A percentile compares a stretch with the other conserved stretches of the same genome.
Evolutionary conservation across 2,888 invertebrate genomes (phyloP).

Genomic region (Theretra japonica): DNA sequence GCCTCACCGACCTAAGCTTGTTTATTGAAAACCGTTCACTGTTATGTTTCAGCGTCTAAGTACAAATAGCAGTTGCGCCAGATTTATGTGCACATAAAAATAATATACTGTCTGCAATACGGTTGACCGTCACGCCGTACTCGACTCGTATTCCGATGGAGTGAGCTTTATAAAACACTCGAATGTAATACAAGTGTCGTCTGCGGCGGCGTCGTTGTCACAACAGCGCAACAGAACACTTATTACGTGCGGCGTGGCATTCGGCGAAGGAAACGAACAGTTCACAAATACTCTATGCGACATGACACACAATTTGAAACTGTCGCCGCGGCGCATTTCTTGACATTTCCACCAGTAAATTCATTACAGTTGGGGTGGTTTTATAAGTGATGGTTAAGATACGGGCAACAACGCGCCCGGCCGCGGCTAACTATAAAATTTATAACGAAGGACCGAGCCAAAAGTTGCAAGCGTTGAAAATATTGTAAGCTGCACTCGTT

Average conservation of each 20-base stretch:
- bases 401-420: constrained; percentile 45
- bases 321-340: constrained; percentile 47
- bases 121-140: constrained; percentile 35
- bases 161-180: constrained; percentile 3
- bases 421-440: constrained; percentile 71
- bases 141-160: background rate
- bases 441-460: constrained; percentile 74
- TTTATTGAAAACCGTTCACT: constrained; percentile 66
- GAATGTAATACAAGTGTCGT: background rate
- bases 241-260: constrained; percentile 9
- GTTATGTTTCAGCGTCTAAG: constrained; percentile 49
- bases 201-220: background rate
- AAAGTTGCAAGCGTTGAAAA: constrained; percentile 80
- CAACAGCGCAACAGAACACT: constrained; percentile 20
- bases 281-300: constrained; percentile 15
- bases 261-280: constrained; percentile 3
- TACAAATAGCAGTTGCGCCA: constrained; percentile 45
- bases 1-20: constrained; percentile 62
- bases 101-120: constrained; percentile 31
- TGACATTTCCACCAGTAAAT: constrained; percentile 57
- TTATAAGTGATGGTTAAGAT: constrained; percentile 49
- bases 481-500: constrained; percentile 83
- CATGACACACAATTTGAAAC: constrained; percentile 52
- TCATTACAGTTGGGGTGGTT: constrained; percentile 54
- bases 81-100: constrained; percentile 52